Percentiles rank a stretch among this genome's conserved stretches.
These are phyloP conservation scores for Orcinus orca DNA, from an alignment of 2,113 vertebrate genomes.

Conservation along the genomic window DNA sequence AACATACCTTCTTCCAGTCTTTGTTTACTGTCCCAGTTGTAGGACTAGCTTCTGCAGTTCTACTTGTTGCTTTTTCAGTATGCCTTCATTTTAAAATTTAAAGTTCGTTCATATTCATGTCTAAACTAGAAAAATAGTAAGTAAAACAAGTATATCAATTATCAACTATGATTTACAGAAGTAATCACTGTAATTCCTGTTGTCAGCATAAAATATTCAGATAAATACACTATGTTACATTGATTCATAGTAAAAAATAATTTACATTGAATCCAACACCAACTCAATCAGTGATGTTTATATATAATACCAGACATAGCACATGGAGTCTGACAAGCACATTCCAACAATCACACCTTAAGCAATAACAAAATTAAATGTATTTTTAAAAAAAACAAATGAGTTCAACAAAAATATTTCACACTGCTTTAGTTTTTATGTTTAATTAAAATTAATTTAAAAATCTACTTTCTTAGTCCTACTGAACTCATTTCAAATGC, in stretches of 20 bases:
- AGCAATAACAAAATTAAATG: background rate
- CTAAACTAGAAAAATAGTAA: slow-evolving; percentile 28
- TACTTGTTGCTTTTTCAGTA: background rate
- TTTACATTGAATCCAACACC: background rate
- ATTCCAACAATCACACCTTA: background rate
- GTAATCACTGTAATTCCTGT: background rate
- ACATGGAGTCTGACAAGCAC: background rate
- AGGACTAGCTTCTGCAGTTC: background rate
- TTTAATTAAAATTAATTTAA: slow-evolving; percentile 1
- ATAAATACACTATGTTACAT: background rate
- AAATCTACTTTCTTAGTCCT: background rate
- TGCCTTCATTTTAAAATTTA: slow-evolving; percentile 26
- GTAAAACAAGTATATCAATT: slow-evolving; percentile 14
- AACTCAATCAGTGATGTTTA: background rate
- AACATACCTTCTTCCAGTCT: background rate
- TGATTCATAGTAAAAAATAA: background rate
- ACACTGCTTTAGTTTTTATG: background rate
- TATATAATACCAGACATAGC: background rate
- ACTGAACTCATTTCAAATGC: background rate
- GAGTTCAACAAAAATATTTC: background rate
- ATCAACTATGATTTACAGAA: background rate
- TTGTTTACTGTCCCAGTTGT: background rate
- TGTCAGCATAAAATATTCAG: slow-evolving; percentile 7
- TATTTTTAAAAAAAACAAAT: background rate
- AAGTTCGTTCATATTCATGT: slow-evolving; percentile 30